Base-by-base conservation (phyloP, 2,888 invertebrate genomes). In the Glaucopsyche alexis region DNA sequence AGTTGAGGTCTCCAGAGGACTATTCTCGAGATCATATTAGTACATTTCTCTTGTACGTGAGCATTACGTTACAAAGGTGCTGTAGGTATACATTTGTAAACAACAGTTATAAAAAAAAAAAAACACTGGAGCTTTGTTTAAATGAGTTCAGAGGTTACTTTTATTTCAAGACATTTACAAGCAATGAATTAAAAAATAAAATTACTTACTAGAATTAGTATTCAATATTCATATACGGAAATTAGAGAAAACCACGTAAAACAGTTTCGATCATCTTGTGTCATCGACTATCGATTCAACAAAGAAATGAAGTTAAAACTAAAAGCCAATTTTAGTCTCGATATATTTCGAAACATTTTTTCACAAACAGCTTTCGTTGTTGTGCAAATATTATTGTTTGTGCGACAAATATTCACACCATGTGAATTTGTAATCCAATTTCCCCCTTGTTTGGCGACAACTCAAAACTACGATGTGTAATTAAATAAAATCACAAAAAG, bases 401-500 rank as follows among this genome's bases (percentile, higher is more conserved):
- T 73, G 65, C 65, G 70, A 64, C 52, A 70, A 55, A 75, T 73
- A 75, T 72, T 72, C 72, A 71, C 60, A 74, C 71, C 69, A 65
- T 47, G 72, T 72, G 69, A 69, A 69, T 66, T 72, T 72, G 72
- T 73, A 73, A 75, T 75, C 74, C 69, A 74, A 74, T 74, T 71
- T 71, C 64, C 71, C 14, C 73, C 72, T 75, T 74, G 70, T 70
- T 71, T 74, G 65, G 70, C 71, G 72, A 71, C 49, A 73, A 72
- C 69, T 49, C 55, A 73, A 74, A 75, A 73, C 66, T 72, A 73
- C 71, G 71, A 71, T 69, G 69, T 73, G 74, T 72, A 76, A 76
- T 74, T 76, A 72, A 72, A 76, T 75, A 72, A 72, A 72, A 72
- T 71, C 29, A 52, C 47, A 67, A 74, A 75, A 76, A 71, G 29